A percentile compares a stretch with the other conserved stretches of the same genome.
These are phyloP conservation scores for Cranoglanis bouderius DNA, from an alignment of 2,113 vertebrate species.

Conservation along the genomic window DNA sequence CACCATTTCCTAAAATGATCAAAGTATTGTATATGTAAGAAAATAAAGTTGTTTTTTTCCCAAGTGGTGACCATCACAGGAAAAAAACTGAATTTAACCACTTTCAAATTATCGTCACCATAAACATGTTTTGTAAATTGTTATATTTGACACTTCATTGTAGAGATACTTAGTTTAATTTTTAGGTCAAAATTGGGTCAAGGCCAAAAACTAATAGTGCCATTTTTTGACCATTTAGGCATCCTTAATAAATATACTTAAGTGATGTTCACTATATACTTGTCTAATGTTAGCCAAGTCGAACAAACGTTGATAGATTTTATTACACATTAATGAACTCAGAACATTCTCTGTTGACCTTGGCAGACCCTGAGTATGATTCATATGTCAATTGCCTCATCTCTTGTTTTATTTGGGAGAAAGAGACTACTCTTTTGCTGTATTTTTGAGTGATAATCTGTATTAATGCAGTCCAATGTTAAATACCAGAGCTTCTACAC, in stretches of 20 bases:
- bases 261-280: neutral
- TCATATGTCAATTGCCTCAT: neutral
- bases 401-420: neutral
- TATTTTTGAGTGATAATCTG: neutral
- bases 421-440: neutral
- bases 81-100: neutral
- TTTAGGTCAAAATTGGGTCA: neutral
- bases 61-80: neutral
- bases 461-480: neutral
- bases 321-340: neutral
- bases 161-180: neutral
- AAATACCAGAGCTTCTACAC: neutral
- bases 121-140: neutral
- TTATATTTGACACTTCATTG: neutral
- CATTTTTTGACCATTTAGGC: neutral
- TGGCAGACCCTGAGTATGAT: neutral
- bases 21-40: neutral
- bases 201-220: neutral
- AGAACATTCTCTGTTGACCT: neutral
- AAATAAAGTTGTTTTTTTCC: neutral
- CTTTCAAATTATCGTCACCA: neutral
- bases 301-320: neutral
- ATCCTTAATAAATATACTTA: neutral
- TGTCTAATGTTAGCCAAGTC: neutral
- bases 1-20: neutral